Evolutionary conservation across 2,888 invertebrate genomes (phyloP), one percentile per base, ranked within the genome.

Genomic region (Amiota communis): DNA sequence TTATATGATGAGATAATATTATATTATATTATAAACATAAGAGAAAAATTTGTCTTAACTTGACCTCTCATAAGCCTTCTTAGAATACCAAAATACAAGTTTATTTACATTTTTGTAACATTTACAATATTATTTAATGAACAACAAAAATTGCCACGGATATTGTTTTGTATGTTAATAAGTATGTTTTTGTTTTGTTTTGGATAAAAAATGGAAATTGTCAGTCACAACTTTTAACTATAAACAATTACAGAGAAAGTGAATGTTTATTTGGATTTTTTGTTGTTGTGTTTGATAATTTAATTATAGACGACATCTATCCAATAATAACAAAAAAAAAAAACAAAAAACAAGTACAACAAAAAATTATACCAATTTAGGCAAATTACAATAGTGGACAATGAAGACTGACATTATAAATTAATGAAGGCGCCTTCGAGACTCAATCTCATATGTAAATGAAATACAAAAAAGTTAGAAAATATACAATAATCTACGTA

Each of bases 181-280:
- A 36, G 36, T 12, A 12, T 57, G 57, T 57, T 17, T 57, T 10
- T 57, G n/a, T 51, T 36, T 11, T 63, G 36, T 8, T 63, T 63
- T 63, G 63, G 36, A 36, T 12, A 23, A 46, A 63, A 63, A 51
- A 51, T 51, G 53, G 17, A 46, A 64, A 64, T 59, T 20, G 59
- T 36, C 59, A 59, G 20, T 17, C 46, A 63, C 63, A 64, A 64
- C n/a, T 65, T 36, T 65, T n/a, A 63, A 36, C 64, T 65, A 48
- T 48, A 78, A 76, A 77, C 81, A 84, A 85, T 84, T 85, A 84
- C 76, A 76, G 82, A 81, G 85, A 82, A 85, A 85, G 84, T 81
- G 74, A 76, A 75, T 65, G 53, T 10, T 11, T 70, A 17, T 68
- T 59, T 20, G 61, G 13, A 15, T 36, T 36, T 48, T 56, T 65